Base-by-base conservation (phyloP, 2,888 invertebrate genomes). In the Taenaris catops region DNA sequence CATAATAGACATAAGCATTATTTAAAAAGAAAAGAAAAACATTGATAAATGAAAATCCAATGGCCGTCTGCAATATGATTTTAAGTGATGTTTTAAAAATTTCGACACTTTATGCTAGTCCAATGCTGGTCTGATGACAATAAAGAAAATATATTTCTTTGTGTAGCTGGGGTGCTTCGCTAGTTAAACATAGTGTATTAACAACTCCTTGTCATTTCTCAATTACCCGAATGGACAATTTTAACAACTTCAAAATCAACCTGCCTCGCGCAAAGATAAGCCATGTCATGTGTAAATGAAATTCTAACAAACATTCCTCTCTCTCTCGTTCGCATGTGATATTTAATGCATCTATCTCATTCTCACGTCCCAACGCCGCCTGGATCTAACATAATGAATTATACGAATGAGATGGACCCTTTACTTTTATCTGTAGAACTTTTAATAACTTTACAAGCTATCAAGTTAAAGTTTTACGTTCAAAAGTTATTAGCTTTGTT, bases 271-370 rank as follows among this genome's bases (percentile, higher is more conserved):
- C 58, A 51, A 61, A 66, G 63, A 59, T 61, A 64, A 63, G 67
- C 63, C 67, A 71, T 60, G 57, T 72, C 71, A 72, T 69, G 73
- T 74, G 72, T 68, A 69, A 76, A 74, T 70, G 65, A 72, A 71
- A 62, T 69, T 61, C 58, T 49, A 56, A 52, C 49, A 34, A 23
- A 27, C 27, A 14, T 7, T 26, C 8, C 9, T 54, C 48, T 45
- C 51, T 40, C 28, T 55, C 48, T 11, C 31, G 37, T 49, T n/a
- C n/a, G 19, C 9, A 24, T 24, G 11, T 6, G 20, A n/a, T 12
- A 10, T 11, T n/a, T 8, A 8, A 38, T 51, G 43, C 21, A 24
- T 2, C 40, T 12, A 5, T 54, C 48, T 34, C 35, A 17, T 41
- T 46, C 42, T 7, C 10, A 48, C 51, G 49, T 53, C 14, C 33